Conservation (phyloP, 2,113 vertebrate genomes). For the Pleuronectes platessa region DNA sequence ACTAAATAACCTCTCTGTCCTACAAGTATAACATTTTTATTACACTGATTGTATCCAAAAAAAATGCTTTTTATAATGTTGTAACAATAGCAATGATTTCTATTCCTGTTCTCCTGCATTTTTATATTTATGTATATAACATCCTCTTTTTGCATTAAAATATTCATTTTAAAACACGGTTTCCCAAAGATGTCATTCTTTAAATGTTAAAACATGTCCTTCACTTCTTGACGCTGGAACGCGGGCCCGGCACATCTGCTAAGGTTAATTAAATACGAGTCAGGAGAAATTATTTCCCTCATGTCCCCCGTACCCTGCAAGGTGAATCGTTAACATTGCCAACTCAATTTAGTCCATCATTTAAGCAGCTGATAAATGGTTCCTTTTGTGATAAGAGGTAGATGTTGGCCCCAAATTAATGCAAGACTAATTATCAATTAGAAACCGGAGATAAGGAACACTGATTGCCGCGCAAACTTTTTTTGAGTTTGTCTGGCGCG, state of each 20-base stretch:
- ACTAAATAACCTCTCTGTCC: conserved; percentile 52
- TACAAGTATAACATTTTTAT: conserved; percentile 37
- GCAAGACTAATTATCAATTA: conserved; percentile 82
- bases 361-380: conserved; percentile 73
- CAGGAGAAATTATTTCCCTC: conserved; percentile 72
- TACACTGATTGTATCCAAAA: conserved; percentile 52
- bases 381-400: conserved; percentile 76
- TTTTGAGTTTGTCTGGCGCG: conserved; percentile 21
- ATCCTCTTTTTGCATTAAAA: conserved; percentile 78
- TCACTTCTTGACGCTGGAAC: neutral
- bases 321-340: conserved; percentile 74
- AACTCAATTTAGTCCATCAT: conserved; percentile 72
- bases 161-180: conserved; percentile 48
- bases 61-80: conserved; percentile 49
- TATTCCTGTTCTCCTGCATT: conserved; percentile 49
- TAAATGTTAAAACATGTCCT: conserved; percentile 6
- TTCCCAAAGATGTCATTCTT: conserved; percentile 29
- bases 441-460: conserved; percentile 67
- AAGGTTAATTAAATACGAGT: conserved; percentile 78
- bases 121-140: conserved; percentile 74
- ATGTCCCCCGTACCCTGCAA: conserved; percentile 55
- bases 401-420: conserved; percentile 74
- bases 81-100: conserved; percentile 57
- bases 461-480: conserved; percentile 67
- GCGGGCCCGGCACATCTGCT: conserved; percentile 64